These are phyloP conservation scores for Platysteira castanea DNA, from an alignment of 2,113 vertebrate genomes.

Conservation along the genomic window DNA sequence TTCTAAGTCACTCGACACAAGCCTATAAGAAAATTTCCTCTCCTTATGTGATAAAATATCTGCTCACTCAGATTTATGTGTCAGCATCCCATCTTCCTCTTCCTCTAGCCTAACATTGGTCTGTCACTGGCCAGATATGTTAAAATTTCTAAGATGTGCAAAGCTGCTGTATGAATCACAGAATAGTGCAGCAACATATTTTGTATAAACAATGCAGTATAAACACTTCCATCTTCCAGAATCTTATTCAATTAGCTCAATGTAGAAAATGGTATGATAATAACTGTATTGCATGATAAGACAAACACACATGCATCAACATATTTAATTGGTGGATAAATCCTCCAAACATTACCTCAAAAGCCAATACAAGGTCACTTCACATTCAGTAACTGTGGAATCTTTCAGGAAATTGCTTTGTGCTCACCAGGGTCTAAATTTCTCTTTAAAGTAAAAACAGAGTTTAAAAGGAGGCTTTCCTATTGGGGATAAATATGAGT, in stretches of 20 bases:
- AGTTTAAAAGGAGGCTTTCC: background rate
- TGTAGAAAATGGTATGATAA: background rate
- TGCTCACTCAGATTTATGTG: background rate
- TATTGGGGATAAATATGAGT: background rate
- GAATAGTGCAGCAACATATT: background rate
- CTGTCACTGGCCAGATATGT: background rate
- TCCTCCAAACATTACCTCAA: background rate
- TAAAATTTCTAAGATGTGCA: background rate
- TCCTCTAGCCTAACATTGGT: background rate
- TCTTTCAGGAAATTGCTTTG: background rate
- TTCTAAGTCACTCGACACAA: background rate
- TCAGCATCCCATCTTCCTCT: background rate
- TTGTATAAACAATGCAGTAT: background rate
- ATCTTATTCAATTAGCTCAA: background rate
- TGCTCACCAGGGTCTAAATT: background rate
- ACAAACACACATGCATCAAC: fast-evolving
- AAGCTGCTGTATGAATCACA: background rate
- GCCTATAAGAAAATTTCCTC: background rate
- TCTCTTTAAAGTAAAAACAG: background rate
- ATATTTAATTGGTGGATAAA: background rate
- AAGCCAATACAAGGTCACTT: background rate
- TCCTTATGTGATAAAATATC: background rate
- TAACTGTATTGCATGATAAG: background rate
- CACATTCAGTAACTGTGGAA: background rate
- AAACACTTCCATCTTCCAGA: background rate